phyloP scores from a whole-genome alignment of 2,113 vertebrate species.

The Phrynocephalus versicolor region DNA sequence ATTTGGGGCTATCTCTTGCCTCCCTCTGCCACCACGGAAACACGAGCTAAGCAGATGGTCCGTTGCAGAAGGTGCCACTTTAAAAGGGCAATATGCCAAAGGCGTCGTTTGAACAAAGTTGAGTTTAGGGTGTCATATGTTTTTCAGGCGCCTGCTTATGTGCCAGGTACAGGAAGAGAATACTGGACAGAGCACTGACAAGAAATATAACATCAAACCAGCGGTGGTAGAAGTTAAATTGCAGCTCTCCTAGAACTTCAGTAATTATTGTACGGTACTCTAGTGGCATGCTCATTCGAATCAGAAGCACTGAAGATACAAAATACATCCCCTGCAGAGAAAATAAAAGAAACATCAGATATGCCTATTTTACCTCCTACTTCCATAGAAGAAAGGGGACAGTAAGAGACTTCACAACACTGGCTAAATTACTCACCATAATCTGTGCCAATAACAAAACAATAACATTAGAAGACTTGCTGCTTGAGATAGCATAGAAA shows the following conservation, averaged over 20 bases:
- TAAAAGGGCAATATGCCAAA: slow-evolving; percentile 6
- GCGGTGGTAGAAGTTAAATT: slow-evolving; percentile 98
- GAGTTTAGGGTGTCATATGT: slow-evolving; percentile 82
- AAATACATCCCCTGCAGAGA: slow-evolving; percentile 94
- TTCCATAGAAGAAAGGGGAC: neutral
- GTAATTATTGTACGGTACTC: slow-evolving; percentile 96
- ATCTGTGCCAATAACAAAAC: slow-evolving; percentile 98
- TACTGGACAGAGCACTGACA: slow-evolving; percentile 96
- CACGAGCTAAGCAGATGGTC: neutral
- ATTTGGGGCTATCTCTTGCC: neutral
- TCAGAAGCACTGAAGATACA: slow-evolving; percentile 94
- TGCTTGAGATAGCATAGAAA: slow-evolving; percentile 98
- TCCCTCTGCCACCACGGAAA: neutral
- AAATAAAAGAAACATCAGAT: slow-evolving; percentile 18
- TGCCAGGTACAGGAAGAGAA: slow-evolving; percentile 95
- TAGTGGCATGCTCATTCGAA: slow-evolving; percentile 97
- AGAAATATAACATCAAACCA: slow-evolving; percentile 99
- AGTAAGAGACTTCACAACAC: neutral
- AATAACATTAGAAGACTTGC: slow-evolving; percentile 98
- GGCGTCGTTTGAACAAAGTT: slow-evolving; percentile 10
- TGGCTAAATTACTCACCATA: slow-evolving; percentile 85
- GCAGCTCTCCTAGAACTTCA: slow-evolving; percentile 94
- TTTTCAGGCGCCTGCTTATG: slow-evolving; percentile 98
- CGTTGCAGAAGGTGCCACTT: neutral
- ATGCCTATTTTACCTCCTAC: accelerated